Evolutionary conservation across 2,888 invertebrate genomes (phyloP).

Genomic region (Eueremaeus valkanovi): DNA sequence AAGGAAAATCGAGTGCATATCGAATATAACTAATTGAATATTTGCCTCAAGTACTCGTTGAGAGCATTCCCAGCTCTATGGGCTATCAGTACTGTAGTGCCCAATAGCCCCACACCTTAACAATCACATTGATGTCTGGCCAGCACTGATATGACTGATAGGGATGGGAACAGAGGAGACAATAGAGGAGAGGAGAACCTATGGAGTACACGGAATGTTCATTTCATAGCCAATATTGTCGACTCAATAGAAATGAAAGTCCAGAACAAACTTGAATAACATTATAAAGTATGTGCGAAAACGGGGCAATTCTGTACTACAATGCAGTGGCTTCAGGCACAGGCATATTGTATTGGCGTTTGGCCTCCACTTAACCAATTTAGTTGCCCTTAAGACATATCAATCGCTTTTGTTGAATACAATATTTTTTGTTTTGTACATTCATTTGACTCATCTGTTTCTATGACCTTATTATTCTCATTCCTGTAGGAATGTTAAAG

Average conservation of each 20-base stretch:
- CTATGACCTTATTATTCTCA: not conserved
- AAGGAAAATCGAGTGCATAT: not conserved
- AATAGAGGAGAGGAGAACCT: not conserved
- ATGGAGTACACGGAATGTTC: slow-evolving; percentile 13
- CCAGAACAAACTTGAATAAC: slow-evolving; percentile 15
- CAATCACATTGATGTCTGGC: slow-evolving; percentile 12
- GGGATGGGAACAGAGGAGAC: not conserved
- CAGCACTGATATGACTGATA: not conserved
- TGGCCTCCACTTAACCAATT: not conserved
- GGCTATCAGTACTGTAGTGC: not conserved
- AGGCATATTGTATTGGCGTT: not conserved
- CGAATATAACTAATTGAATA: not conserved
- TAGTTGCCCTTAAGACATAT: not conserved
- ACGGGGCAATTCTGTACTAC: not conserved
- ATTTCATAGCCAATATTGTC: not conserved
- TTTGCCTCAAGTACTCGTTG: not conserved
- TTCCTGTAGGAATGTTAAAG: no score
- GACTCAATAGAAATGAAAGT: not conserved
- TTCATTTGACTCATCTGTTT: not conserved
- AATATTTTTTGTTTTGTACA: not conserved
- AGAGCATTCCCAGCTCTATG: not conserved
- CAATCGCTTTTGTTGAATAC: not conserved
- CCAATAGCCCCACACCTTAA: not conserved
- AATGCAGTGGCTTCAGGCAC: no score
- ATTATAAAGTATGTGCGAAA: slow-evolving; percentile 6